Evolutionary conservation across 2,888 invertebrate species (phyloP), one percentile per base, ranked within the genome.

Genomic region (Cryptocephalus moraei): DNA sequence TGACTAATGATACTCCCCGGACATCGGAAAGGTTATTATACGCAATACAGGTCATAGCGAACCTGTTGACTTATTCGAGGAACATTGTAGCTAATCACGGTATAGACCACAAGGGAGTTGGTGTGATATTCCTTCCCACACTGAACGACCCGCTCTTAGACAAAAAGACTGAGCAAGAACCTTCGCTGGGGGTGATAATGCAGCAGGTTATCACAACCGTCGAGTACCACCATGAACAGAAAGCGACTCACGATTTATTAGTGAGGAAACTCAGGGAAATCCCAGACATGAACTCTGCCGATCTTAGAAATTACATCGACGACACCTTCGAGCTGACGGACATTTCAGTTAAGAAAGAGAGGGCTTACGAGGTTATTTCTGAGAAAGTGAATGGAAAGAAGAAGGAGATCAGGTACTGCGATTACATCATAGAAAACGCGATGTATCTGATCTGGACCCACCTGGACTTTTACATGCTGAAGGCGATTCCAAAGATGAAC

Each of bases 361-460:
- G 62, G 43, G 68, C 68, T 50, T 72, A 67, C 58, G 74, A 72
- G 52, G 69, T 76, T 47, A 62, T 81, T 1, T 70, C 72, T 9
- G 74, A 74, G 41, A 74, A 75, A 53, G 64, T 78, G 45, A 71
- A 70, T 41, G 75, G 76, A 53, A 81, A 80, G 58, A 75, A 75
- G 50, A 73, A 72, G 48, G 79, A 81, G 64, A 73, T 82, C 57
- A 76, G 75, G 57, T 74, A 79, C 61, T 76, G 80, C 62, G 73
- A 77, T 43, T 79, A 80, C 61, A 82, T 86, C 47, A 78, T 84
- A 14, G 84, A 86, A 63, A 80, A 81, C 56, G 80, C 82, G 57
- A 70, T 87, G 45, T 84, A 85, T 62, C 75, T 90, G 50, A 73
- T 89, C 52, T 88, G 88, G 88, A 78, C 81, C 44, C 87, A 86